Base-by-base conservation (phyloP, 1,140 invertebrate species). In the Leptinotarsa defecta region DNA sequence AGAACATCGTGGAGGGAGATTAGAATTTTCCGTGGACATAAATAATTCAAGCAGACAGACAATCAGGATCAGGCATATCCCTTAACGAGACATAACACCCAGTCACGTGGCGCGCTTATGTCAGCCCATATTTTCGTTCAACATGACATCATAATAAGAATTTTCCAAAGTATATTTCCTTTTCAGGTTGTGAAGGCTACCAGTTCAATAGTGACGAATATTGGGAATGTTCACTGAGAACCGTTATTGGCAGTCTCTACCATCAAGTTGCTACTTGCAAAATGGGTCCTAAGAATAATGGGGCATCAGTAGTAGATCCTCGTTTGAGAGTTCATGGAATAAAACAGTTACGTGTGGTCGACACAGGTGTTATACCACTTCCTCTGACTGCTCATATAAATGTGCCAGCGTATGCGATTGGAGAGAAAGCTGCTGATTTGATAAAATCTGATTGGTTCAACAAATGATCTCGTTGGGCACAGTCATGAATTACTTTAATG, bases 291-390 rank as follows among this genome's bases (percentile, higher is more conserved):
- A 19, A 76, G 1, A 83, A 78, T 1, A 94, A 95, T 84, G 81
- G 86, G 2, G 82, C 86, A 48, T 91, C 94, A 1, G 94, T 96
- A 0, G 94, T 96, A 0, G 91, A 94, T 84, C 88, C 90, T 0
- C 83, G 91, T 68, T 84, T 96, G 2, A 89, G 86, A 81, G 91
- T 96, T 0, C 86, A 93, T 76, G 93, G 93, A 0, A 82, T 94
- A 1, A 82, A 86, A 20, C 88, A 88, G 27, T 84, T 96, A 34
- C 87, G 94, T 49, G 92, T 95, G 1, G 90, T 89, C 0, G 94
- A 96, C 84, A 90, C 90, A 48, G 93, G 93, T 63, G 86, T 96
- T 0, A 93, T 95, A 86, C 94, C 94, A 0, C 85, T 85, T 5
- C 88, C 94, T 24, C 86, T 91, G 13, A 89, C 86, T 1, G 90